These are phyloP conservation scores for Syritta pipiens DNA, from an alignment of 2,888 invertebrate species.

Conservation along the genomic window DNA sequence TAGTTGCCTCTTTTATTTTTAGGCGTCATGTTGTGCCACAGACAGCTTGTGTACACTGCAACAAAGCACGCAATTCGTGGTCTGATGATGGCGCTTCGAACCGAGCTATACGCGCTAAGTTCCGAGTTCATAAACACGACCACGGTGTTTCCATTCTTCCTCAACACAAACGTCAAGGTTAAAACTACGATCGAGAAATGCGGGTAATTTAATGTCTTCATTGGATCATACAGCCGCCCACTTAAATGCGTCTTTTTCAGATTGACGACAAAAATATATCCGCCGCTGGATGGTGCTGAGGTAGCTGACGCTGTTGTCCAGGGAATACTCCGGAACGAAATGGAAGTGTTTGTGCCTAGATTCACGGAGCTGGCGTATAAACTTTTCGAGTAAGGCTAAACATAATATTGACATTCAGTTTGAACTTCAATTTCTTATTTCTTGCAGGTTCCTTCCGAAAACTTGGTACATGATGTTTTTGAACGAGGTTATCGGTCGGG, in stretches of 20 bases:
- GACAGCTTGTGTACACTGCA: constrained; percentile 73
- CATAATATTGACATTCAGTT: no score
- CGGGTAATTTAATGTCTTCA: no score
- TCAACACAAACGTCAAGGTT: constrained; percentile 72
- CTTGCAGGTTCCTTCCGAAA: no score
- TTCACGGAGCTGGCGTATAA: background rate
- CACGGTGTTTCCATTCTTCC: constrained; percentile 76
- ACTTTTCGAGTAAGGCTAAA: no score
- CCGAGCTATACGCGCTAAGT: constrained; percentile 73
- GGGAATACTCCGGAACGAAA: constrained; percentile 72
- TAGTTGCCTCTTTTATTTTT: no score
- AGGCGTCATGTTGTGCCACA: no score
- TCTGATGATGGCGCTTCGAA: constrained; percentile 74
- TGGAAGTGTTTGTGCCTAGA: constrained; percentile 71
- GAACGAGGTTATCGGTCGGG: no score
- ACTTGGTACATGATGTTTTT: no score
- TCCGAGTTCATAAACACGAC: constrained; percentile 71
- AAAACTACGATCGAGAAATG: constrained; percentile 16
- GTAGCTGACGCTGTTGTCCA: constrained; percentile 70
- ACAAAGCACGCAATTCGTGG: constrained; percentile 77
- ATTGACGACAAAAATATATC: no score
- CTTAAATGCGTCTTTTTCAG: no score
- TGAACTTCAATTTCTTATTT: no score
- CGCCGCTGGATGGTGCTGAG: constrained; percentile 65
- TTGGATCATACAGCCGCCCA: no score